Percentiles rank a stretch among this genome's conserved stretches.
These are phyloP conservation scores for Cantharis lateralis DNA, from an alignment of 2,888 invertebrate species.

Conservation along the genomic window DNA sequence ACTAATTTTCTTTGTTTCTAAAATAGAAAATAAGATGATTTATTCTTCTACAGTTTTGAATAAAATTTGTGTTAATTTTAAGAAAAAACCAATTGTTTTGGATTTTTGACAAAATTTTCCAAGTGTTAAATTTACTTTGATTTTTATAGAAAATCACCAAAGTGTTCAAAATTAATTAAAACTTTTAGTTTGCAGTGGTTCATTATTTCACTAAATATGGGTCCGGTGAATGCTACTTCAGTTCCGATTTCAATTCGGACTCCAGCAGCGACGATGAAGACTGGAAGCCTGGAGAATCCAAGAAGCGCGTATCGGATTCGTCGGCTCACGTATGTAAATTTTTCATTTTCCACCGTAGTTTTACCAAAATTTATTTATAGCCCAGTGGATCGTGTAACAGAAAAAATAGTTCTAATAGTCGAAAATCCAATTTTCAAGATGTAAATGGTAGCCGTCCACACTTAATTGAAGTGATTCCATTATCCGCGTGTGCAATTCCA, in stretches of 20 bases:
- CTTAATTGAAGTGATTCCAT: constrained; percentile 66
- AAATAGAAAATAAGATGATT: not conserved
- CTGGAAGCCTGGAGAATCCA: constrained; percentile 27
- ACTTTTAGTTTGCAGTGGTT: constrained; percentile 73
- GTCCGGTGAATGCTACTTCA: constrained; percentile 78
- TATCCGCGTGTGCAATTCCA: constrained; percentile 64
- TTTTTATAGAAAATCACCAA: not conserved
- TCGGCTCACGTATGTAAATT: constrained; percentile 20
- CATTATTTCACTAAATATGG: constrained; percentile 86
- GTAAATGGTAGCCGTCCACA: constrained; percentile 36
- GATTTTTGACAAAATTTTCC: too few relatives aligned
- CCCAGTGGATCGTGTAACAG: constrained; percentile 10
- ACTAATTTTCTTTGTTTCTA: not conserved
- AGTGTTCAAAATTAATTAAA: constrained; percentile 21
- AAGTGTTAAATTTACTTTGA: too few relatives aligned
- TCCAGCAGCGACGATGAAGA: constrained; percentile 62
- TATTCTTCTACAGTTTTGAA: not conserved
- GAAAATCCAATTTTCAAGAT: constrained; percentile 27
- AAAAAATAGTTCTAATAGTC: constrained; percentile 19
- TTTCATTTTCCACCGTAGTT: not conserved
- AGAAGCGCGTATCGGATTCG: constrained; percentile 22
- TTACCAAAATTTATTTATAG: constrained; percentile 12
- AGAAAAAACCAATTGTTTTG: too few relatives aligned
- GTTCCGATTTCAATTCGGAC: constrained; percentile 66
- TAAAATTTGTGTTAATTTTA: too few relatives aligned